These are phyloP conservation scores for Sympetrum striolatum DNA, from an alignment of 2,888 invertebrate genomes.

Conservation along the genomic window DNA sequence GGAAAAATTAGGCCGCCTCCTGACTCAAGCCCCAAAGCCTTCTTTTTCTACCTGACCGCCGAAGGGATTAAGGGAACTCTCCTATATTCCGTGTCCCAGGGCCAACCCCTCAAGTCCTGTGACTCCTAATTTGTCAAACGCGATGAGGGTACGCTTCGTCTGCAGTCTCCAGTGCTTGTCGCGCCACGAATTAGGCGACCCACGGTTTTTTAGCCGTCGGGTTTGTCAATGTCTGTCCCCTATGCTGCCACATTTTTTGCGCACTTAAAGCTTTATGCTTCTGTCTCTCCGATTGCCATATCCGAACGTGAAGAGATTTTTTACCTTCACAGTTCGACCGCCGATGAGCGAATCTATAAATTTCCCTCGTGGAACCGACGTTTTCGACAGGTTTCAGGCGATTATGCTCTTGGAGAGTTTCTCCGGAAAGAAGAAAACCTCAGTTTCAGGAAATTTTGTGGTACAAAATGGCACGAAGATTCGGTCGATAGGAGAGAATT, in stretches of 20 bases:
- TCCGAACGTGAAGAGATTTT: neutral
- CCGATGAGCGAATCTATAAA: neutral
- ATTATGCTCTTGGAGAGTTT: neutral
- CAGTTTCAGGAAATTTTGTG: neutral
- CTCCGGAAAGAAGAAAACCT: neutral
- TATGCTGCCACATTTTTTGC: neutral
- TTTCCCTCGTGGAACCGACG: neutral
- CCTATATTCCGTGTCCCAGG: neutral
- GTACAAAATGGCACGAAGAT: no score
- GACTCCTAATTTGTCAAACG: constrained; percentile 37
- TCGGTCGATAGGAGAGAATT: no score
- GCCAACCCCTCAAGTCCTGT: constrained; percentile 4
- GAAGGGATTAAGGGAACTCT: neutral
- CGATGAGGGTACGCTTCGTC: neutral
- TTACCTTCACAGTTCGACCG: neutral
- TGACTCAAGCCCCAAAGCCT: neutral
- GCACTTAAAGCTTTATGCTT: neutral
- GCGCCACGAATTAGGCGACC: neutral
- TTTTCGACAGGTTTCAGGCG: neutral
- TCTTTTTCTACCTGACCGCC: neutral
- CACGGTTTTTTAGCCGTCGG: neutral
- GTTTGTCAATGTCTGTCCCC: neutral
- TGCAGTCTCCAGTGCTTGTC: neutral
- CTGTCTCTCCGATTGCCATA: neutral
- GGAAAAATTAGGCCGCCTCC: constrained; percentile 18